Percentiles rank a stretch among this genome's conserved stretches.
Conservation (phyloP, 64 coral and sea anemone species). For the Stichodactyla helianthus region DNA sequence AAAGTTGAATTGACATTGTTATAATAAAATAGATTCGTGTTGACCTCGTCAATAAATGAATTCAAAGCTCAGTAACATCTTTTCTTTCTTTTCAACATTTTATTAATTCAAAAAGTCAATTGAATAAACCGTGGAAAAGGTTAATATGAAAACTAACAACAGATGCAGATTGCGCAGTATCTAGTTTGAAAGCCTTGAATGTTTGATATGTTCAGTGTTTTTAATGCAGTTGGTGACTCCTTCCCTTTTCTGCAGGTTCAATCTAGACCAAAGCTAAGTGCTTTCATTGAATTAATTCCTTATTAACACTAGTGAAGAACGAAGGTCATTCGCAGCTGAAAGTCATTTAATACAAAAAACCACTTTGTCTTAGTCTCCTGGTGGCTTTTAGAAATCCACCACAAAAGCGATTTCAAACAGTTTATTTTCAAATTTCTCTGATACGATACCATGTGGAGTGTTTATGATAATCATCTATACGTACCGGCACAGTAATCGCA, state of each 20-base stretch:
- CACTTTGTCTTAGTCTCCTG: background rate
- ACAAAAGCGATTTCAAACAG: slow-evolving; percentile 3
- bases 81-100: background rate
- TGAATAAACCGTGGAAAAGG: background rate
- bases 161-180: too few species aligned
- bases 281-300: background rate
- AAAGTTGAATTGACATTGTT: background rate
- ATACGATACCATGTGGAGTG: background rate
- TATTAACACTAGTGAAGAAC: background rate
- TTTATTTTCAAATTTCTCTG: background rate
- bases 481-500: background rate
- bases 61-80: background rate
- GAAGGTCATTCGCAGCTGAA: slow-evolving; percentile 9
- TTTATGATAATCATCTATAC: background rate
- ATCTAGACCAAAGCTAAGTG: background rate
- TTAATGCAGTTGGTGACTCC: background rate
- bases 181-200: background rate
- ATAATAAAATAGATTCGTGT: background rate
- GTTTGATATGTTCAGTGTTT: background rate
- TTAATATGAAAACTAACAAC: background rate
- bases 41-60: background rate
- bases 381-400: background rate
- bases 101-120: background rate
- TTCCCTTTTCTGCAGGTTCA: background rate
- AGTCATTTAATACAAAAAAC: background rate